Base-by-base conservation (phyloP, 2,113 vertebrate genomes). In the Ovis aries region DNA sequence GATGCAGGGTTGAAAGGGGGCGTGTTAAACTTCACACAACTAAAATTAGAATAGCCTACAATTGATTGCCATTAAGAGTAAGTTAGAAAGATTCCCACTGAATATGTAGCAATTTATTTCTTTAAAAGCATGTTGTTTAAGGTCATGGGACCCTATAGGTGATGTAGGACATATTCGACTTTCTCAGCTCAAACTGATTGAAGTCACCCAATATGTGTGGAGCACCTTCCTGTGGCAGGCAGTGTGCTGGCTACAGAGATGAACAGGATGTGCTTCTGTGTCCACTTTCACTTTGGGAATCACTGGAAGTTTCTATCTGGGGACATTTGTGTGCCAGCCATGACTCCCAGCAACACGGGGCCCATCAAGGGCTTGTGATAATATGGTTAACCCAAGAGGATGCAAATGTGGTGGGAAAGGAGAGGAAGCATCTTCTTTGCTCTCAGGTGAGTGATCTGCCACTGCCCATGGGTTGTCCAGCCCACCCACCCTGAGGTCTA, bases 31-130 rank as follows among this genome's bases (percentile, higher is more conserved):
- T 93, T 96, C 57, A 91, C 82, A 81, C 94, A 93, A 96, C 86
- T 96, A 95, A 98, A 97, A 97, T 98, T 97, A 98, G 91, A 92
- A 90, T 53, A 92, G 80, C 53, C 23, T 96, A 71, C 78, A 64
- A 94, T 40, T 94, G 96, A 97, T 91, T 90, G 82, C 88, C 91
- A 82, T 95, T 93, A 96, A 96, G 57, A 87, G 48, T 90, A 97
- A 96, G 94, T 88, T 87, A 94, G 83, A 97, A 96, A 96, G 89
- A 93, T 89, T 90, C 52, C 45, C 88, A 45, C 13, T 12, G 81
- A 97, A 94, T 93, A 87, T 52, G 78, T 74, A 74, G 91, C 83
- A 93, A 96, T 87, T 97, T 85, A 94, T 93, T 98, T 97, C 94
- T 96, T 97, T 97, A 95, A 97, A 97, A 97, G 91, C 83, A 33